Conservation (phyloP, 64 coral and sea anemone species). For the Cladopsammia gracilis region DNA sequence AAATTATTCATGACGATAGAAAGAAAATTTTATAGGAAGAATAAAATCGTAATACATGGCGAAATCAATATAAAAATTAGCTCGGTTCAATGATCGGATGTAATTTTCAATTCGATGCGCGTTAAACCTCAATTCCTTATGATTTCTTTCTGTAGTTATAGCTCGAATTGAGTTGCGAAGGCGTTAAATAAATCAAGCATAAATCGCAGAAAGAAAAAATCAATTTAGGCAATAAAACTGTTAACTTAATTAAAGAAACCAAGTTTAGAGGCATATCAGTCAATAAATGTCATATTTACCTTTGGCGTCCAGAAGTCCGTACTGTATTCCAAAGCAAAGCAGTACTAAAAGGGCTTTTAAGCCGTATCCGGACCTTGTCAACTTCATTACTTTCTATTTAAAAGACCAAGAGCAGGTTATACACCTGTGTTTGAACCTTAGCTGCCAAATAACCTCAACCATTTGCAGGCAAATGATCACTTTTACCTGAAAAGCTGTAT, state of each 20-base stretch:
- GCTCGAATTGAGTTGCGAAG: neutral
- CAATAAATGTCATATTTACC: constrained; percentile 11
- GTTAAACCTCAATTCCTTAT: neutral
- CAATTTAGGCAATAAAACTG: neutral
- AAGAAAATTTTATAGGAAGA: neutral
- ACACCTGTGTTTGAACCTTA: neutral
- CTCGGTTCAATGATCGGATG: neutral
- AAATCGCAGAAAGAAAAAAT: neutral
- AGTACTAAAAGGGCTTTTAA: constrained; percentile 6
- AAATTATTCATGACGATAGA: constrained; percentile 19
- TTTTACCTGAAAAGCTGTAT: neutral
- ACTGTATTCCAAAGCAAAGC: constrained; percentile 8
- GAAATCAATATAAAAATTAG: neutral
- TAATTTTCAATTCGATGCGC: neutral
- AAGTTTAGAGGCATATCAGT: neutral
- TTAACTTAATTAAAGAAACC: neutral
- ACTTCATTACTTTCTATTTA: constrained; percentile 9
- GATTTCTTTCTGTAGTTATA: neutral
- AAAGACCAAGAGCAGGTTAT: constrained; percentile 17
- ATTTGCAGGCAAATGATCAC: neutral
- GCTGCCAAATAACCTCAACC: neutral
- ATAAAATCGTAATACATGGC: constrained; percentile 1
- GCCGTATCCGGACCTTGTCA: constrained; percentile 7
- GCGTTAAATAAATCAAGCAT: neutral
- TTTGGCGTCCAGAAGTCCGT: constrained; percentile 8